Percentiles rank a stretch among this genome's conserved stretches.
phyloP scores from a whole-genome alignment of 2,888 invertebrate species.

The Cerceris rybyensis region DNA sequence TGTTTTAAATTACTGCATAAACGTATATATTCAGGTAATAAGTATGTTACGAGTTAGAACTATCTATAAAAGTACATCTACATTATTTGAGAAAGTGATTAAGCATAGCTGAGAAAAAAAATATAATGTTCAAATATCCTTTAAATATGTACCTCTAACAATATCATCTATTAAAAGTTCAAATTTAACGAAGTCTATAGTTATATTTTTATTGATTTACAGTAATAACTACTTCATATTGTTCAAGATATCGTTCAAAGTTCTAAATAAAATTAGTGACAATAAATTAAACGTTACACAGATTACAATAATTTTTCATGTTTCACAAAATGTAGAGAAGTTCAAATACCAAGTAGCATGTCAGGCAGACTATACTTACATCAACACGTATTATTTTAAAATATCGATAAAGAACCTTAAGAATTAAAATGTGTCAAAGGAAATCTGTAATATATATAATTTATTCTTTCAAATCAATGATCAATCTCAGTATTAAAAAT shows the following conservation, averaged over 20 bases:
- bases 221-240: conserved; percentile 20
- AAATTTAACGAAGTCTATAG: conserved; percentile 21
- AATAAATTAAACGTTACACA: conserved; percentile 17
- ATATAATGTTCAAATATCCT: neutral
- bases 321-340: neutral
- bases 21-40: conserved; percentile 25
- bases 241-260: conserved; percentile 9
- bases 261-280: conserved; percentile 32
- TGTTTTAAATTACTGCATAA: conserved; percentile 48
- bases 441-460: neutral
- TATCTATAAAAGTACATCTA: neutral
- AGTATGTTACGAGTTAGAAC: conserved; percentile 25
- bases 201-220: conserved; percentile 5
- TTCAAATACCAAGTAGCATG: conserved; percentile 3
- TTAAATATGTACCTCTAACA: neutral
- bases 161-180: neutral
- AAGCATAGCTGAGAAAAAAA: neutral
- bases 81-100: neutral
- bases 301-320: neutral
- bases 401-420: neutral
- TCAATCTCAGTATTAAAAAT: conserved; percentile 1
- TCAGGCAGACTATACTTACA: conserved; percentile 10
- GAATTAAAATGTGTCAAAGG: neutral
- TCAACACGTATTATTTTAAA: neutral
- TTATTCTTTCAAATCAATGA: neutral